Percentiles rank a stretch among this genome's conserved stretches.
Conservation (phyloP, 2,113 vertebrate genomes). For the Mormyrus iriodes region DNA sequence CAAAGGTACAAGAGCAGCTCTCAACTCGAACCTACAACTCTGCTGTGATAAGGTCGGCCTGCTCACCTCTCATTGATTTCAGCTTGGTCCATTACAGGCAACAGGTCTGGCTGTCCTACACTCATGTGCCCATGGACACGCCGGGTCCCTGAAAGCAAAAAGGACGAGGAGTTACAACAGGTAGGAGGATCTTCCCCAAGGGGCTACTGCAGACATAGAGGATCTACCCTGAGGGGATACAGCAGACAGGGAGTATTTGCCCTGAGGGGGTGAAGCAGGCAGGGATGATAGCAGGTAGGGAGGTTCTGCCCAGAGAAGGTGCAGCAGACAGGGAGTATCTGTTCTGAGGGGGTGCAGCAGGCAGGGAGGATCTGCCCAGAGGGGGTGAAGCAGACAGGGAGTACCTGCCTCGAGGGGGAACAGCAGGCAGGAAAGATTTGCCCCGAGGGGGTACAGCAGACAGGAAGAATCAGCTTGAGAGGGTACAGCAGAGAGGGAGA, state of each 20-base stretch:
- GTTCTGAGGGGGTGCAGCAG: background rate
- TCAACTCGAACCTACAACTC: background rate
- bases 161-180: constrained; percentile 21
- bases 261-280: background rate
- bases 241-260: background rate
- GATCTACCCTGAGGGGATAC: background rate
- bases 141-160: constrained; percentile 53
- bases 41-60: background rate
- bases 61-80: constrained; percentile 87
- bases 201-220: background rate
- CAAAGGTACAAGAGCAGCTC: background rate
- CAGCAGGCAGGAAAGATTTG: background rate
- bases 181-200: background rate
- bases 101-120: constrained; percentile 67
- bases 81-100: constrained; percentile 92
- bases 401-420: too few relatives aligned
- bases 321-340: too few relatives aligned
- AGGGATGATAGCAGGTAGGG: too few relatives aligned
- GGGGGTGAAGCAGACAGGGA: too few relatives aligned
- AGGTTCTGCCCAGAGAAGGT: too few relatives aligned
- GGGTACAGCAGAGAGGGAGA: background rate
- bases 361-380: background rate
- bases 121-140: constrained; percentile 71
- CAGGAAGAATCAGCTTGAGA: too few relatives aligned
- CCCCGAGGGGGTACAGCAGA: background rate